phyloP scores from a whole-genome alignment of 1,140 invertebrate species.

The Drosophila watanabei region DNA sequence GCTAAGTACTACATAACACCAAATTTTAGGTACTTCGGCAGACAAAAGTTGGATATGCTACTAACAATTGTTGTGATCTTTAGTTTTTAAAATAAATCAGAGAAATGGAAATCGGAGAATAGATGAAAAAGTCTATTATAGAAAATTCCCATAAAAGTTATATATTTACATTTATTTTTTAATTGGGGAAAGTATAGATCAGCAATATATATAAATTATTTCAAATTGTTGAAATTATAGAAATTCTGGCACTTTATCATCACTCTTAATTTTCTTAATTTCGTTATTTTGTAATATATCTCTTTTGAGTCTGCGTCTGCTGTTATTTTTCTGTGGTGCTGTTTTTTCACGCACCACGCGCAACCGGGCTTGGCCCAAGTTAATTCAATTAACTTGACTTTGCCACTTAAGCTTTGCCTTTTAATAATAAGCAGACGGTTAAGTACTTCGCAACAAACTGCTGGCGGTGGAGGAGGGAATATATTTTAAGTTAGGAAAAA shows the following conservation, averaged over 20 bases:
- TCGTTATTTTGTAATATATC: slow-evolving; percentile 47
- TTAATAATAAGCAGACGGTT: slow-evolving; percentile 81
- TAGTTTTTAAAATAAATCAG: not conserved
- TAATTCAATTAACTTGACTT: slow-evolving; percentile 83
- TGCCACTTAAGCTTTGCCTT: slow-evolving; percentile 81
- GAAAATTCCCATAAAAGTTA: too few species aligned
- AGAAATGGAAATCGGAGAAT: too few species aligned
- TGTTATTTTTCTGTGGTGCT: slow-evolving; percentile 18
- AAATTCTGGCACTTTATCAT: slow-evolving; percentile 55
- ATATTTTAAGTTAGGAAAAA: slow-evolving; percentile 34
- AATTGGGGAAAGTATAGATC: too few species aligned
- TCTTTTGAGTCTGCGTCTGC: not conserved
- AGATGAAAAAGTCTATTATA: too few species aligned
- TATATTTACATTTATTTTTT: too few species aligned
- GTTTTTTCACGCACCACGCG: slow-evolving; percentile 71
- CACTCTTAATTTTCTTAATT: slow-evolving; percentile 34
- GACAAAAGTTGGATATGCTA: not conserved
- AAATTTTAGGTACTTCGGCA: slow-evolving; percentile 1
- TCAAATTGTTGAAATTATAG: not conserved
- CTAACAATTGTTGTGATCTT: not conserved
- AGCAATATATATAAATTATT: too few species aligned
- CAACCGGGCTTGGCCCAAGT: slow-evolving; percentile 48
- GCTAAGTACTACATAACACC: slow-evolving; percentile 16
- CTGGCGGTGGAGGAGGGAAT: not conserved
- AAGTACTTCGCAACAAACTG: slow-evolving; percentile 62